Evolutionary conservation across 1,140 invertebrate genomes (phyloP).

Genomic region (Drosophila jambulina): DNA sequence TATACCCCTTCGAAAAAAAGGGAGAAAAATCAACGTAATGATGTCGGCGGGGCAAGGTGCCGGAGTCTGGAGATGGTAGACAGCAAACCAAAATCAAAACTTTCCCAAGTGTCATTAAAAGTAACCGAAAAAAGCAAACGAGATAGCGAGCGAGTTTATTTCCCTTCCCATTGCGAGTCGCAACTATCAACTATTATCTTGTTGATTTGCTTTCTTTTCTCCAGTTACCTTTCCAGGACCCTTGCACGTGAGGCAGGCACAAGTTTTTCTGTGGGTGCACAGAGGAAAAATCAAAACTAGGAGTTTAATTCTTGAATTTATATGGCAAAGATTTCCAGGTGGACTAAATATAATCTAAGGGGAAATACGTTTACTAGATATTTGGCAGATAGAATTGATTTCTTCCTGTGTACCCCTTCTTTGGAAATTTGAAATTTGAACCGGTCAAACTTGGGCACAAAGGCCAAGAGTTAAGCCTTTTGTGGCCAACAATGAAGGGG

Average conservation of each 20-base stretch:
- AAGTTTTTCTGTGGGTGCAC: slow-evolving; percentile 24
- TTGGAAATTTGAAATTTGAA: slow-evolving; percentile 42
- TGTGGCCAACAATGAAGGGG: slow-evolving; percentile 55
- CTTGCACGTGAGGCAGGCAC: slow-evolving; percentile 17
- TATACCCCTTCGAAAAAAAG: slow-evolving; percentile 23
- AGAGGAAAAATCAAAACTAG: not conserved
- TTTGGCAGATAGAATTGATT: not conserved
- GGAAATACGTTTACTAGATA: not conserved
- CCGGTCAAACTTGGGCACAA: slow-evolving; percentile 36
- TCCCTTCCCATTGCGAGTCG: slow-evolving; percentile 31
- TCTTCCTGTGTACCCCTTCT: not conserved
- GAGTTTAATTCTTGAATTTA: not conserved
- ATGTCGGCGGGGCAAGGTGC: slow-evolving; percentile 54
- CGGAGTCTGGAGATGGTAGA: slow-evolving; percentile 44
- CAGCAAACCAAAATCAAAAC: slow-evolving; percentile 73
- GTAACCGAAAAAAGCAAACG: slow-evolving; percentile 54
- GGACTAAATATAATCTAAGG: not conserved
- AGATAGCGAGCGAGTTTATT: slow-evolving; percentile 50
- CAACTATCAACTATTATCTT: slow-evolving; percentile 68
- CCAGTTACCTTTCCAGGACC: slow-evolving; percentile 10
- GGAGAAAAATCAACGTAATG: slow-evolving; percentile 73
- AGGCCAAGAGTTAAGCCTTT: slow-evolving; percentile 65
- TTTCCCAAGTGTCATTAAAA: slow-evolving; percentile 83
- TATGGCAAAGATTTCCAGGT: not conserved
- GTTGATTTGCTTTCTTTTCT: slow-evolving; percentile 57